phyloP scores from a whole-genome alignment of 2,888 invertebrate genomes.

The Ectropis crepuscularia region DNA sequence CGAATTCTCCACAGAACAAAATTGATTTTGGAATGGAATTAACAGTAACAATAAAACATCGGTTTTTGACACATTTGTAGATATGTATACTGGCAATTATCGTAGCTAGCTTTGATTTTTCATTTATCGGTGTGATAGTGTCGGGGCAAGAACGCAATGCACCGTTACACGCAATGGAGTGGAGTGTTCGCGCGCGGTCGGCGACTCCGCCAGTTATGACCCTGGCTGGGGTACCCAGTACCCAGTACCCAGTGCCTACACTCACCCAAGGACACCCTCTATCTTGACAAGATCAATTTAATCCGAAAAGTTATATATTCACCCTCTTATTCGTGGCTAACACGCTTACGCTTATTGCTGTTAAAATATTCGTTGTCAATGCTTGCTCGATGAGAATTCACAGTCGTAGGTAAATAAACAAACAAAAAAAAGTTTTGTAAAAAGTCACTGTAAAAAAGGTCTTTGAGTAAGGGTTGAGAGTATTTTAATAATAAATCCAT shows the following conservation, averaged over 20 bases:
- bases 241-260: conserved; percentile 35
- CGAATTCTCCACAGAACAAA: no score
- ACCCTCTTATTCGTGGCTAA: not conserved
- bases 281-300: not conserved
- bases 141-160: conserved; percentile 62
- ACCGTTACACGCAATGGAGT: conserved; percentile 80
- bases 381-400: no score
- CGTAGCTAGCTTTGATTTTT: conserved; percentile 31
- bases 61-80: no score
- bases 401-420: no score
- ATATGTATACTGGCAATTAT: not conserved
- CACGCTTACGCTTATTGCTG: no score
- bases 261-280: conserved; percentile 1
- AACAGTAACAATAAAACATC: no score
- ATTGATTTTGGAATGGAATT: no score
- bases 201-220: conserved; percentile 70
- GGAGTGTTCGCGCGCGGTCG: conserved; percentile 80
- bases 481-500: no score
- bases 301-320: not conserved
- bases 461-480: no score
- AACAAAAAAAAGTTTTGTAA: no score
- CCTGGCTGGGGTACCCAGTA: conserved; percentile 46
- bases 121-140: conserved; percentile 50
- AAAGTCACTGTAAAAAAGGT: no score
- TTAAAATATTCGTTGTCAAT: no score